Evolutionary conservation across 2,888 invertebrate genomes (phyloP), one percentile per base, ranked within the genome.

Genomic region (Eurytoma adleriae): DNA sequence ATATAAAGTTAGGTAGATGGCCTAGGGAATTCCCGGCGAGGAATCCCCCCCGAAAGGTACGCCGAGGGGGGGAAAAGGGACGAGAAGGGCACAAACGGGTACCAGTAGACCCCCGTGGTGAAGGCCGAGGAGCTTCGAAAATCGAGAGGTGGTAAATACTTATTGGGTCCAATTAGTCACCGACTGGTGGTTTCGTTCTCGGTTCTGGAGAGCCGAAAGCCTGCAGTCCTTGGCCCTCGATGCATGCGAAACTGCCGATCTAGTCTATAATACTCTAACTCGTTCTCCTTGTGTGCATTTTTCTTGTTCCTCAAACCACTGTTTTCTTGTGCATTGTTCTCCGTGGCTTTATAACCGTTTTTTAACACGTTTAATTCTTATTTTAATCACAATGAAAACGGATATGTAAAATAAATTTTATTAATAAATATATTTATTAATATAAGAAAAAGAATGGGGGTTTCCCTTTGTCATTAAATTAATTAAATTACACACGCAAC

Each of bases 111-210:
- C 85, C 84, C 84, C 71, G 74, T 30, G 14, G 71, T 18, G 66
- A 83, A 79, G 30, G 72, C 54, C 54, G 68, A 85, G 75, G 75
- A 82, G 84, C 79, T 70, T 82, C 62, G 80, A 83, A 85, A 86
- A 85, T 83, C 83, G 84, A 82, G 83, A 85, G 85, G 82, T 84
- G 83, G 79, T 84, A 85, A 85, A 86, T 86, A 85, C 84, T 85
- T 86, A 84, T 85, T 84, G 85, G 85, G 84, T 64, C 86, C 85
- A 88, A 88, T 89, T 88, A 87, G 86, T 79, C 83, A 81, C 72
- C 83, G 80, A 85, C 86, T 87, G 86, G 87, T 88, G 86, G 86
- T 82, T 84, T 82, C 79, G 85, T 86, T 87, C 84, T 86, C 67
- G 27, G 12, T 48, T 30, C 10, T 57, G 57, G 18, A 10, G 13